Percentiles rank a stretch among this genome's conserved stretches.
Conservation (phyloP, 1,140 invertebrate genomes). For the Nasonia vitripennis region DNA sequence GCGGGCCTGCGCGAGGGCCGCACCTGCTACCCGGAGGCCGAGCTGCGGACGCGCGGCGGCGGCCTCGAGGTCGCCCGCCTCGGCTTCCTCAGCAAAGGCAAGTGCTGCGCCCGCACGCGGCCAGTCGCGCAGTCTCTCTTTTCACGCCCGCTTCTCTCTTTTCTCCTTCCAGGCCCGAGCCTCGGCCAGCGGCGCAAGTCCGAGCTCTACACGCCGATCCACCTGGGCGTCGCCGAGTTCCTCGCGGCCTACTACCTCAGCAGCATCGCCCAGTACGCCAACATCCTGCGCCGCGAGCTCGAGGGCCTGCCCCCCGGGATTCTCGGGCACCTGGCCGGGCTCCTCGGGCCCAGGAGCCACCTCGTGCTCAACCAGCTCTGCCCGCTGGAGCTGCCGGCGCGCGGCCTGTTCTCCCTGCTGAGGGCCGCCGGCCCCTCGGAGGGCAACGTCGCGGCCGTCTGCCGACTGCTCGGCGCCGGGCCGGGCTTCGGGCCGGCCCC, state of each 20-base stretch:
- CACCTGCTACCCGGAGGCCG: constrained; percentile 72
- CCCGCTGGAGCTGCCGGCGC: constrained; percentile 73
- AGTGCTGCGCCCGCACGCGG: too few relatives aligned
- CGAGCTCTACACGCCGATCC: constrained; percentile 73
- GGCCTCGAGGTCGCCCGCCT: constrained; percentile 70
- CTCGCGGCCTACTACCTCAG: constrained; percentile 77
- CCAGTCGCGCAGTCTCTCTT: too few relatives aligned
- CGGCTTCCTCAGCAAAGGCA: constrained; percentile 70
- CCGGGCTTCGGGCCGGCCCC: constrained; percentile 65
- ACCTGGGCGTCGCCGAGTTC: constrained; percentile 74
- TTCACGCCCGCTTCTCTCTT: too few relatives aligned
- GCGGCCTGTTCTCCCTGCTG: constrained; percentile 74
- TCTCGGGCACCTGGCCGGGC: constrained; percentile 73
- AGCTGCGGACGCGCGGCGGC: constrained; percentile 68
- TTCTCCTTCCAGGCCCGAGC: constrained; percentile 56
- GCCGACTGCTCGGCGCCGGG: constrained; percentile 69
- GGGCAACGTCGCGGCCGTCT: constrained; percentile 74
- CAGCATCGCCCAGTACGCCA: constrained; percentile 75
- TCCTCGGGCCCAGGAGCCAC: constrained; percentile 73
- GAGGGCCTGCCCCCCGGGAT: constrained; percentile 73
- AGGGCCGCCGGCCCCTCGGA: constrained; percentile 74
- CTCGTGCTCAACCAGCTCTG: constrained; percentile 73
- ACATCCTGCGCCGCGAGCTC: constrained; percentile 74
- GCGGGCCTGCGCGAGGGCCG: constrained; percentile 72
- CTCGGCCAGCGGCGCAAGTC: constrained; percentile 67